Evolutionary conservation across 23 tunicate species (phyloP), one percentile per base, ranked within the genome.

Genomic region (Halocynthia aurantium): DNA sequence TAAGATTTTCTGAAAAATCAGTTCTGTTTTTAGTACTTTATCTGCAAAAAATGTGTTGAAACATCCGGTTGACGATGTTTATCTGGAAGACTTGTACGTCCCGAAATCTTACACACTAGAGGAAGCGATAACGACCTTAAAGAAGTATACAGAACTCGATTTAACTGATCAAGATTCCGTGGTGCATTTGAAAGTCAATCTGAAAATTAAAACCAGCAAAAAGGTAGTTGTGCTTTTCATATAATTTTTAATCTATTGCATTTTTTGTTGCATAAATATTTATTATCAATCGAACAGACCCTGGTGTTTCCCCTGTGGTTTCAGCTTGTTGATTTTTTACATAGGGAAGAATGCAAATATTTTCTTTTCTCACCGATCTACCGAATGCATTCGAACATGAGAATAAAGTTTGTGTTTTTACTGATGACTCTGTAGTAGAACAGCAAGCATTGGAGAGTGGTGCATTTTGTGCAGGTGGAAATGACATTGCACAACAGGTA

Each of bases 371-470:
- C 6, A 64, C 8, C 12, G 78, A 74, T 15, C 78, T 54, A 19
- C 50, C 56, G 56, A 53, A 74, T 49, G 56, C 55, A 55, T 74
- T 74, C 40, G 2, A 53, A 12, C 31, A 74, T 44, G 15, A 55
- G 9, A 74, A 74, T 44, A 74, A 74, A 74, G 57, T 74, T 22
- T 74, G 78, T 74, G 78, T 74, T 10, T 74, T 74, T 44, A 53
- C 78, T 10, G 78, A 74, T 8, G 31, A 74, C 31, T 62, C 63
- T 20, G 62, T 54, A 9, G 63, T 51, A 9, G 6, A 54, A 10
- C 55, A 52, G 31, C 22, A 20, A 54, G 55, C 60, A 51, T 51
- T 51, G 6, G 66, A 74, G 20, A 17, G 56, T 21, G 78, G 78
- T 12, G 78, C 78, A 11, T 13, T 53, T 53, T 64, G 55, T n/a